Base-by-base conservation (phyloP, 2,113 vertebrate species). In the Proteles cristata region DNA sequence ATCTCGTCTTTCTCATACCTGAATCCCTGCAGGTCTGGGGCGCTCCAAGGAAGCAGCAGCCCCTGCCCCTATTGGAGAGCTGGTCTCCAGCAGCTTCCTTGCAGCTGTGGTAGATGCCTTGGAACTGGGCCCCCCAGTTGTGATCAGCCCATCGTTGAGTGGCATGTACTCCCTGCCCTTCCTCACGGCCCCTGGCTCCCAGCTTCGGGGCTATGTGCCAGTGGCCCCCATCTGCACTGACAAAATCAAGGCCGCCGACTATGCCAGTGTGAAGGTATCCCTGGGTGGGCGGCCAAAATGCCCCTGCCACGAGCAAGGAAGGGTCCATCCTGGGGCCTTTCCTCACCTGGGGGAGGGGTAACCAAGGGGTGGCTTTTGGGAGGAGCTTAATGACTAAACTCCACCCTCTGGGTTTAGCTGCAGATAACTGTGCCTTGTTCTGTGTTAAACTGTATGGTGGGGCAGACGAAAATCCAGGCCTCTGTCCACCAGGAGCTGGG, bases 151-250 rank as follows among this genome's bases (percentile, higher is more conserved):
- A 0, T 99, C 99, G 0, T 98, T 99, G 96, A 99, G 99, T 1
- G 99, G 99, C 97, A 99, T 99, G 99, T 99, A 99, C 97, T 99
- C 99, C 0, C 99, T 99, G 92, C 99, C 99, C 5, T 99, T 99
- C 99, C 99, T 99, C 90, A 97, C 99, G 4, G 98, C 99, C 94
- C 99, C 99, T 88, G 98, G 97, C 76, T 97, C 98, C 21, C 98
- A 99, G 96, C 73, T 99, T 31, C 99, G 98, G 89, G 99, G 99
- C 17, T 99, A 99, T 25, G 96, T 99, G 71, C 99, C 99, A 0
- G 98, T 99, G 35, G 99, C 99, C 10, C 99, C 99, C 79, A 99
- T 99, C 98, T 99, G 99, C 98, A 99, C 99, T 0, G 99, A 99
- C 16, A 99, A 99, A 91, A 99, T 99, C 98, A 98, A 94, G 0